A percentile compares a stretch with the other conserved stretches of the same genome.
These are phyloP conservation scores for Meandrusa payeni DNA, from an alignment of 2,888 invertebrate genomes.

Conservation along the genomic window DNA sequence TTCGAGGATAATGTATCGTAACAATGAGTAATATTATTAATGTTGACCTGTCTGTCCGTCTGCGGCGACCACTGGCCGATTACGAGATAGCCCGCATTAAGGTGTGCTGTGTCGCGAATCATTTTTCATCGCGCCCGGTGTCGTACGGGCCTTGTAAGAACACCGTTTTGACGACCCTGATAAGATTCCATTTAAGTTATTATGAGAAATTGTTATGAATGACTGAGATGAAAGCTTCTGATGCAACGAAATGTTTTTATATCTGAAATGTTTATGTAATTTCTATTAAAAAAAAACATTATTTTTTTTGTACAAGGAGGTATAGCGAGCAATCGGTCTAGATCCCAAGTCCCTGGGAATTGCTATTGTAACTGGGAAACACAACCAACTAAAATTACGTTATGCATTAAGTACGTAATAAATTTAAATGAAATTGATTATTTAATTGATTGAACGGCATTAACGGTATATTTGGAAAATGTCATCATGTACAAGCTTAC, in stretches of 20 bases:
- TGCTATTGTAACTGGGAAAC: too few species aligned
- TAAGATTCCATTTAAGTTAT: slow-evolving; percentile 59
- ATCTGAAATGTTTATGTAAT: too few species aligned
- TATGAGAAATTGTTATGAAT: slow-evolving; percentile 28
- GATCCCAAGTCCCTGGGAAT: too few species aligned
- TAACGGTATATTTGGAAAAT: too few species aligned
- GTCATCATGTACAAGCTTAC: too few species aligned
- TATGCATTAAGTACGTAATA: too few species aligned
- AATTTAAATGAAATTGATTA: too few species aligned
- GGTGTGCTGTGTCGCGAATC: slow-evolving; percentile 55
- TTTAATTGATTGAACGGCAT: too few species aligned
- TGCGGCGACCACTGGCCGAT: slow-evolving; percentile 46
- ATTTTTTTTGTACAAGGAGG: too few species aligned
- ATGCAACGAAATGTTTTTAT: slow-evolving; percentile 30
- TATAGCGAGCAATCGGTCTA: too few species aligned
- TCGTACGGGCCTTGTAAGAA: slow-evolving; percentile 43
- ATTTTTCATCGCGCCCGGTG: slow-evolving; percentile 34
- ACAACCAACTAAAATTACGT: too few species aligned
- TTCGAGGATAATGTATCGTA: slow-evolving; percentile 48
- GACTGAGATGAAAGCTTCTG: slow-evolving; percentile 31
- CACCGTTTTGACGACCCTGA: slow-evolving; percentile 61
- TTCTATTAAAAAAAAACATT: too few species aligned
- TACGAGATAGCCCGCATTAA: slow-evolving; percentile 65
- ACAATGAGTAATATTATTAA: slow-evolving; percentile 76
- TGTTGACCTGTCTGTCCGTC: slow-evolving; percentile 63